These are phyloP conservation scores for Polydrusus tereticollis DNA, from an alignment of 2,888 invertebrate genomes.

Conservation along the genomic window DNA sequence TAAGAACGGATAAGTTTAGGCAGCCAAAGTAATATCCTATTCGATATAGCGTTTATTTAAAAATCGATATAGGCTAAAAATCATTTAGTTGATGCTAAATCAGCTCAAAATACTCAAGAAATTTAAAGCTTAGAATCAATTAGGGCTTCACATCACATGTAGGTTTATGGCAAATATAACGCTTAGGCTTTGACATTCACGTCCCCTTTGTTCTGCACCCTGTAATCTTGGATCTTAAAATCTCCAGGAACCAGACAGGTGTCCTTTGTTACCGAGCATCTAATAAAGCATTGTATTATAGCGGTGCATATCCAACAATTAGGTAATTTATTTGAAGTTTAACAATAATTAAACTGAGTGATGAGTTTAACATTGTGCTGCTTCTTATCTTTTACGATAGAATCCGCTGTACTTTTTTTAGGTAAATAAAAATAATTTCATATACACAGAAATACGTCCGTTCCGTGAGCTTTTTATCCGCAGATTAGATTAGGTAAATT, in stretches of 20 bases:
- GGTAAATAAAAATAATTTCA: slow-evolving; percentile 3
- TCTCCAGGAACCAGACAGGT: neutral
- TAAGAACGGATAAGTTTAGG: too few relatives aligned
- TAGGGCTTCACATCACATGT: neutral
- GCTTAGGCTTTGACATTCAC: neutral
- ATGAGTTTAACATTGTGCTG: too few relatives aligned
- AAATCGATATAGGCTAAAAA: too few relatives aligned
- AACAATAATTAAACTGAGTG: too few relatives aligned
- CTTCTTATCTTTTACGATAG: too few relatives aligned
- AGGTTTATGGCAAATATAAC: neutral
- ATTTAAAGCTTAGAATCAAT: too few relatives aligned
- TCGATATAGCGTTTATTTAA: too few relatives aligned
- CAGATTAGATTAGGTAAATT: slow-evolving; percentile 29
- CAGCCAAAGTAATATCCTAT: neutral
- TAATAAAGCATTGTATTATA: neutral
- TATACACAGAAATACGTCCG: neutral
- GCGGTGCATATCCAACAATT: too few relatives aligned
- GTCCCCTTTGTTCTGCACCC: neutral
- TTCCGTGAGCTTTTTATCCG: neutral
- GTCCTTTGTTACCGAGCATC: neutral
- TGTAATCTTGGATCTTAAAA: neutral
- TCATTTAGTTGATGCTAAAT: too few relatives aligned
- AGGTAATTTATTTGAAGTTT: too few relatives aligned
- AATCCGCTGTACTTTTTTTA: too few relatives aligned
- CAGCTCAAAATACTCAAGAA: too few relatives aligned